phyloP scores from a whole-genome alignment of 2,888 invertebrate species.

The Macrophya annulata region DNA sequence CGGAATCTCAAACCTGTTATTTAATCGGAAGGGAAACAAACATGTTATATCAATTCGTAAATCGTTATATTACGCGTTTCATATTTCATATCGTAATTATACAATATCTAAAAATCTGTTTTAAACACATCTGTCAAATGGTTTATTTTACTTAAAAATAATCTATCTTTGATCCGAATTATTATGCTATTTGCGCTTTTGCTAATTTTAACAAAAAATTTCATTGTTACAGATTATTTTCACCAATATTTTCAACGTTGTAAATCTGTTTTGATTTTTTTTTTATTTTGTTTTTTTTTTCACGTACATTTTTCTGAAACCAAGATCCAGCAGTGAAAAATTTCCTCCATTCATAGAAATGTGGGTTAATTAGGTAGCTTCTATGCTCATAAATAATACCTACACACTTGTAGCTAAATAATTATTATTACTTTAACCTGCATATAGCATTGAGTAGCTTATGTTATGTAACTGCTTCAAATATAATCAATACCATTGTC shows the following conservation, averaged over 20 bases:
- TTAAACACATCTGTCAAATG: too few species aligned
- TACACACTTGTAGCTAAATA: neutral
- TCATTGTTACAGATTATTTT: neutral
- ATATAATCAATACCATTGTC: slow-evolving; percentile 51
- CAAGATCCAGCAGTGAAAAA: neutral
- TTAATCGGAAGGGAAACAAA: neutral
- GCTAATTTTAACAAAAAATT: neutral
- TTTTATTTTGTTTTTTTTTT: neutral
- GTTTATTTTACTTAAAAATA: too few species aligned
- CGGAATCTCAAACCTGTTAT: neutral
- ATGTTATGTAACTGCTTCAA: slow-evolving; percentile 22
- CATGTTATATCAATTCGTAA: neutral
- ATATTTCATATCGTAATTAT: neutral
- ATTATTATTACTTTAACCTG: neutral
- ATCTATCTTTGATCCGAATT: neutral
- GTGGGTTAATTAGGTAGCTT: neutral
- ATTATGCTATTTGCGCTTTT: neutral
- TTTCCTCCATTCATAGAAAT: neutral
- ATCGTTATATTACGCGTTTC: neutral
- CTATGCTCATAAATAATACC: neutral
- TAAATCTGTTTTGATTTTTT: neutral
- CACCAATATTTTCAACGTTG: neutral
- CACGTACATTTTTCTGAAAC: neutral
- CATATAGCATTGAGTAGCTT: slow-evolving; percentile 11
- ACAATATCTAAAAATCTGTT: too few species aligned